Percentiles rank a stretch among this genome's conserved stretches.
phyloP scores from a whole-genome alignment of 2,888 invertebrate genomes.

The Mythimna albipuncta region DNA sequence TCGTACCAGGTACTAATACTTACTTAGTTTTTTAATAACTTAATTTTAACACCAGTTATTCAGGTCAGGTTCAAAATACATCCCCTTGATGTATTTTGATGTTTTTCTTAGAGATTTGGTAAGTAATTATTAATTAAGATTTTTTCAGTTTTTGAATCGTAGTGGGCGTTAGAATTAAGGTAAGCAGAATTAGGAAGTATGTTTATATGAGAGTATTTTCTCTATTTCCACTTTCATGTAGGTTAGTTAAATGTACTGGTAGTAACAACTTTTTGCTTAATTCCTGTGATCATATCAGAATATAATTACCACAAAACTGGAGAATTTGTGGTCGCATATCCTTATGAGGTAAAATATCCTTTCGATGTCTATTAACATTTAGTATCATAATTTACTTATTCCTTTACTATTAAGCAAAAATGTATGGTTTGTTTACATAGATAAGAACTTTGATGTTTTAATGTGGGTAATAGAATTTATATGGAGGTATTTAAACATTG shows the following conservation, averaged over 20 bases:
- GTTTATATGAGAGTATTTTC: background rate
- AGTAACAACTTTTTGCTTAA: slow-evolving; percentile 69
- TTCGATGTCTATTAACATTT: slow-evolving; percentile 69
- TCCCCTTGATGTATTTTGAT: background rate
- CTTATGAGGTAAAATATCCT: slow-evolving; percentile 76
- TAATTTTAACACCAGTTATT: background rate
- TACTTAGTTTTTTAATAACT: background rate
- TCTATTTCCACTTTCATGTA: background rate
- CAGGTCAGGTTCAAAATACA: no score
- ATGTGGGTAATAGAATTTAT: no score
- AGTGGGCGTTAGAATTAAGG: background rate
- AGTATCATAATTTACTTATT: no score
- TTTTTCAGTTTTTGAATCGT: background rate
- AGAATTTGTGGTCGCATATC: slow-evolving; percentile 69
- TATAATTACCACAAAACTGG: slow-evolving; percentile 71
- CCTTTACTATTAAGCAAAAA: no score
- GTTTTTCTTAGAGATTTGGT: background rate
- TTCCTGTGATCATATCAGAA: slow-evolving; percentile 72
- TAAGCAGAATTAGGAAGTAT: background rate
- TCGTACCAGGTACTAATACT: no score
- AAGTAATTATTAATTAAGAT: background rate
- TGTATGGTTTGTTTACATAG: no score
- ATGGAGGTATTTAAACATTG: no score
- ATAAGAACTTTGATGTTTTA: no score
- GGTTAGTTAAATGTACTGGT: slow-evolving; percentile 56